Conservation (phyloP, 2,888 invertebrate species). For the Limulus polyphemus region DNA sequence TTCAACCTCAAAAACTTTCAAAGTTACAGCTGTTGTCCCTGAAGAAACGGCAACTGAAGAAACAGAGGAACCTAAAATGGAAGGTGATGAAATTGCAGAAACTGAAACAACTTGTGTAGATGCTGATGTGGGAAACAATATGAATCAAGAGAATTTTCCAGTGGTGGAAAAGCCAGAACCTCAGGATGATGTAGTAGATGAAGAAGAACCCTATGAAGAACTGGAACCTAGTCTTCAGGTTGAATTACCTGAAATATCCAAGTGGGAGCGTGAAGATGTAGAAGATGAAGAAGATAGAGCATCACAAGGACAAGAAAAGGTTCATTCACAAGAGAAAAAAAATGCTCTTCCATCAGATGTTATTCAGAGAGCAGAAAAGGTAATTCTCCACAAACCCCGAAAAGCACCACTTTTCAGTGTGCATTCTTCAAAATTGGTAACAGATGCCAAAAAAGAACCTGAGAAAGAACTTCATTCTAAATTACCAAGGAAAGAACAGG, state of each 20-base stretch:
- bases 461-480: too few species aligned
- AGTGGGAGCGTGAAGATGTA: slow-evolving; percentile 69
- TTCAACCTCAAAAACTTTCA: background rate
- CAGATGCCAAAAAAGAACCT: too few species aligned
- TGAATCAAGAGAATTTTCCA: background rate
- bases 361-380: slow-evolving; percentile 78
- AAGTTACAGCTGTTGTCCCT: background rate
- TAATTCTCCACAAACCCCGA: slow-evolving; percentile 75
- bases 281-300: slow-evolving; percentile 11
- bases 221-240: slow-evolving; percentile 2
- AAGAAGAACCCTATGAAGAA: background rate
- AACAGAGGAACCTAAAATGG: background rate
- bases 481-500: too few species aligned
- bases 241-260: slow-evolving; percentile 56
- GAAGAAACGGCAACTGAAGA: slow-evolving; percentile 2
- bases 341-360: slow-evolving; percentile 67
- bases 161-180: background rate
- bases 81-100: background rate
- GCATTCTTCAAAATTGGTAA: background rate
- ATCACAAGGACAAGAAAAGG: slow-evolving; percentile 4
- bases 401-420: slow-evolving; percentile 46
- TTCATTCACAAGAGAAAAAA: slow-evolving; percentile 39
- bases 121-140: background rate
- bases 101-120: background rate
- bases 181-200: background rate